A percentile compares a stretch with the other conserved stretches of the same genome.
Evolutionary conservation across 2,888 invertebrate species (phyloP).

Genomic region (Parnassius glacialis): DNA sequence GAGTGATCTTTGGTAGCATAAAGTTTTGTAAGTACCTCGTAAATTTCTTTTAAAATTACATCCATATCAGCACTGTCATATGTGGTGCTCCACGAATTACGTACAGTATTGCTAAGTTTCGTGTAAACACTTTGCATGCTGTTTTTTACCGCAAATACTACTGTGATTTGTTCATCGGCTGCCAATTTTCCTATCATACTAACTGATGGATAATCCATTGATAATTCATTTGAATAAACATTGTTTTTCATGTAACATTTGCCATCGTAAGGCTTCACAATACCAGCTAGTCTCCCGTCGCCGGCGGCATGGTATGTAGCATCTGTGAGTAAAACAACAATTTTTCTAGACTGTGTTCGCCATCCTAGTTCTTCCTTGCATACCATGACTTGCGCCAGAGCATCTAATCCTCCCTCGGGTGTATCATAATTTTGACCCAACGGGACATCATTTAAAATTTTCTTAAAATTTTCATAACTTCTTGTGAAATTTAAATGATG

Average conservation of each 20-base stretch:
- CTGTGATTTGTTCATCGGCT: slow-evolving; percentile 42
- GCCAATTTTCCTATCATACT: slow-evolving; percentile 81
- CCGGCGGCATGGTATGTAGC: slow-evolving; percentile 89
- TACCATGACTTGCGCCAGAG: slow-evolving; percentile 87
- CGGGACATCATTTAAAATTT: slow-evolving; percentile 57
- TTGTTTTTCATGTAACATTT: slow-evolving; percentile 82
- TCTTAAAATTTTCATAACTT: slow-evolving; percentile 70
- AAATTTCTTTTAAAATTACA: slow-evolving; percentile 43
- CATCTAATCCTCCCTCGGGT: slow-evolving; percentile 93
- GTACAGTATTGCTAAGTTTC: slow-evolving; percentile 37
- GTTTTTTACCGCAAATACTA: slow-evolving; percentile 46
- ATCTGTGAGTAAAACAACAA: slow-evolving; percentile 89
- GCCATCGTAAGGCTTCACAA: slow-evolving; percentile 86
- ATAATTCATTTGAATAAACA: slow-evolving; percentile 77
- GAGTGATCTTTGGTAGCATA: no score
- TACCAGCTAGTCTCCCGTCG: slow-evolving; percentile 85
- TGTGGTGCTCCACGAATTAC: slow-evolving; percentile 40
- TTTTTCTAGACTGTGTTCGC: slow-evolving; percentile 87
- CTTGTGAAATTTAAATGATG: slow-evolving; percentile 85
- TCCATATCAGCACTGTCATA: slow-evolving; percentile 28
- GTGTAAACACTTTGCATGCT: slow-evolving; percentile 34
- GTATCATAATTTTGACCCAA: slow-evolving; percentile 82
- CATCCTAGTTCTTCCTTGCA: slow-evolving; percentile 87
- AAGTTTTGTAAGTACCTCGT: slow-evolving; percentile 44
- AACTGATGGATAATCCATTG: slow-evolving; percentile 90